Conservation (phyloP, 2,888 invertebrate species). For the Brenthis hecate region DNA sequence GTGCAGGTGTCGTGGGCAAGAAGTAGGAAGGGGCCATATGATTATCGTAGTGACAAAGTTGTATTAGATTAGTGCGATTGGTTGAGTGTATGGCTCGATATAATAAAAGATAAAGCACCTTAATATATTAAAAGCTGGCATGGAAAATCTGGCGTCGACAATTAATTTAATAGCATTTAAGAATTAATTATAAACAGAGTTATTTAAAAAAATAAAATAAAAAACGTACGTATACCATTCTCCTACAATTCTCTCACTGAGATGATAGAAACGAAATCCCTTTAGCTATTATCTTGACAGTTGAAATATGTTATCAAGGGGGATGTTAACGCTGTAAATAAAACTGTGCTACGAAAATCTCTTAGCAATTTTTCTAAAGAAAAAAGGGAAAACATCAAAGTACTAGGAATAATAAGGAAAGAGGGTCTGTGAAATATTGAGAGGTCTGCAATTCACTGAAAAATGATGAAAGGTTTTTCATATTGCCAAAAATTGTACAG, state of each 20-base stretch:
- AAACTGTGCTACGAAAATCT: constrained; percentile 13
- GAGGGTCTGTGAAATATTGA: constrained; percentile 25
- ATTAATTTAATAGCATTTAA: too few species aligned
- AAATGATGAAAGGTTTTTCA: constrained; percentile 22
- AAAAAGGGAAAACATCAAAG: constrained; percentile 26
- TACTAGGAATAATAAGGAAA: constrained; percentile 25
- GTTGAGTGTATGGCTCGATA: too few species aligned
- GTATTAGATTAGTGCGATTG: too few species aligned
- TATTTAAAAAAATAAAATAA: too few species aligned
- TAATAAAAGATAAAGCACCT: too few species aligned
- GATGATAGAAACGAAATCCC: constrained; percentile 5
- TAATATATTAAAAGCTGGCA: too few species aligned
- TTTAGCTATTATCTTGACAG: constrained; percentile 6
- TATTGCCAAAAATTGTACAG: constrained; percentile 7
- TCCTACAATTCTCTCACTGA: background rate
- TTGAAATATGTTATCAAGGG: constrained; percentile 10
- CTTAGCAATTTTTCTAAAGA: constrained; percentile 20
- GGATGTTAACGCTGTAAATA: constrained; percentile 14
- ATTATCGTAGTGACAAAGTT: too few species aligned
- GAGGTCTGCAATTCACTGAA: constrained; percentile 20
- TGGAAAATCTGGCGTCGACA: too few species aligned
- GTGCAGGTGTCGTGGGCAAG: too few species aligned
- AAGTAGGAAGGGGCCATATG: too few species aligned
- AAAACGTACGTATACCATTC: background rate
- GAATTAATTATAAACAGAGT: too few species aligned